Conservation (phyloP, 2,113 vertebrate genomes). For the Falco punctatus region DNA sequence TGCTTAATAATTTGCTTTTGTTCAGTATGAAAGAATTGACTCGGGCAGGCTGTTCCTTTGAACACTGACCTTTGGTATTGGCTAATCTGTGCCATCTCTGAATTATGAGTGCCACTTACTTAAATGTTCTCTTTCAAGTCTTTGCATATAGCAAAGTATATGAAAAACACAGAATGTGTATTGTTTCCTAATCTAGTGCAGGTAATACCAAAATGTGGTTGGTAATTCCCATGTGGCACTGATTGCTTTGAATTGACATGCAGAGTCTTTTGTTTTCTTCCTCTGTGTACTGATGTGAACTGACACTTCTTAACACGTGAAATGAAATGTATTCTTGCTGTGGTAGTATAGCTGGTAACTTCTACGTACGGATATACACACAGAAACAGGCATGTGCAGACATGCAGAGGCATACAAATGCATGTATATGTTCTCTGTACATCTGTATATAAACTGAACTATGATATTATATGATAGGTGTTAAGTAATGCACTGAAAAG, state of each 20-base stretch:
- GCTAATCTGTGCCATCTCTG: neutral
- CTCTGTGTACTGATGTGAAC: neutral
- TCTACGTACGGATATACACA: neutral
- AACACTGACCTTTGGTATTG: neutral
- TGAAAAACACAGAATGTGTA: neutral
- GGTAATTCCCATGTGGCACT: neutral
- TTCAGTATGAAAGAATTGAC: neutral
- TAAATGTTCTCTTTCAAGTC: neutral
- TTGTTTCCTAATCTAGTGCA: neutral
- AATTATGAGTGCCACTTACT: neutral
- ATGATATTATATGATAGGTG: fast-evolving
- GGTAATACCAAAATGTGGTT: neutral
- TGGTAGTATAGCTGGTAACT: neutral
- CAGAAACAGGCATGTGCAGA: neutral
- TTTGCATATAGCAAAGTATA: neutral
- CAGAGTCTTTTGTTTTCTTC: neutral
- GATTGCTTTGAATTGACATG: neutral
- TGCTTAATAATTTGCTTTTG: neutral
- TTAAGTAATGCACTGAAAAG: neutral
- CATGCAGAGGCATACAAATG: neutral
- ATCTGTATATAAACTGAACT: neutral
- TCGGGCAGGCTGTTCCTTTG: neutral
- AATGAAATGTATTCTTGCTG: neutral
- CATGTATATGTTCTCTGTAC: neutral
- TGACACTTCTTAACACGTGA: neutral